phyloP scores from a whole-genome alignment of 2,797 vertebrate genomes.

The Pangasius djambal region DNA sequence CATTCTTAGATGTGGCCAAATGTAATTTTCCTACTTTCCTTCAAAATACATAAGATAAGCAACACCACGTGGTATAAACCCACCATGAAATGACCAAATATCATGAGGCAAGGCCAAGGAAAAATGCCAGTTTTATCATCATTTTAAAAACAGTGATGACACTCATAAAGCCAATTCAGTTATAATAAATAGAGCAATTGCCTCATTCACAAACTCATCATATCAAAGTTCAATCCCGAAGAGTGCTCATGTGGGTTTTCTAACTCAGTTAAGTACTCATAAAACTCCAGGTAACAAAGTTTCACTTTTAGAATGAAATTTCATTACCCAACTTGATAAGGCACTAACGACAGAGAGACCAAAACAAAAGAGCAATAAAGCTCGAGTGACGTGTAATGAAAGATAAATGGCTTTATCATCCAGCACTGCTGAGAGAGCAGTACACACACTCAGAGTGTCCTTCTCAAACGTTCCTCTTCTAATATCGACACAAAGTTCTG shows the following conservation, averaged over 20 bases:
- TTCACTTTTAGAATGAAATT: slow-evolving; percentile 72
- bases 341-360: slow-evolving; percentile 68
- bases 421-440: slow-evolving; percentile 37
- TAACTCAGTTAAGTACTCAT: slow-evolving; percentile 53
- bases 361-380: slow-evolving; percentile 73
- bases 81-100: slow-evolving; percentile 4
- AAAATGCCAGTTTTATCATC: slow-evolving; percentile 29
- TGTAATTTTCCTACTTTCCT: background rate
- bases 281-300: slow-evolving; percentile 65
- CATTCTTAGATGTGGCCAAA: background rate
- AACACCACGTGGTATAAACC: background rate
- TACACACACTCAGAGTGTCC: slow-evolving; percentile 25
- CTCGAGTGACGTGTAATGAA: slow-evolving; percentile 76
- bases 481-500: slow-evolving; percentile 27
- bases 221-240: slow-evolving; percentile 44
- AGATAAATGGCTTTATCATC: slow-evolving; percentile 48
- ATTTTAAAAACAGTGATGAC: slow-evolving; percentile 41
- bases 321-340: slow-evolving; percentile 66
- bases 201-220: slow-evolving; percentile 46
- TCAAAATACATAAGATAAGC: background rate
- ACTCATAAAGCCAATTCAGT: slow-evolving; percentile 39
- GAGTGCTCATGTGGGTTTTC: slow-evolving; percentile 41
- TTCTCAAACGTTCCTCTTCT: slow-evolving; percentile 26
- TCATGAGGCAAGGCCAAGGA: background rate
- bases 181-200: slow-evolving; percentile 40